phyloP scores from a whole-genome alignment of 2,797 vertebrate genomes.

The Coilia nasus region DNA sequence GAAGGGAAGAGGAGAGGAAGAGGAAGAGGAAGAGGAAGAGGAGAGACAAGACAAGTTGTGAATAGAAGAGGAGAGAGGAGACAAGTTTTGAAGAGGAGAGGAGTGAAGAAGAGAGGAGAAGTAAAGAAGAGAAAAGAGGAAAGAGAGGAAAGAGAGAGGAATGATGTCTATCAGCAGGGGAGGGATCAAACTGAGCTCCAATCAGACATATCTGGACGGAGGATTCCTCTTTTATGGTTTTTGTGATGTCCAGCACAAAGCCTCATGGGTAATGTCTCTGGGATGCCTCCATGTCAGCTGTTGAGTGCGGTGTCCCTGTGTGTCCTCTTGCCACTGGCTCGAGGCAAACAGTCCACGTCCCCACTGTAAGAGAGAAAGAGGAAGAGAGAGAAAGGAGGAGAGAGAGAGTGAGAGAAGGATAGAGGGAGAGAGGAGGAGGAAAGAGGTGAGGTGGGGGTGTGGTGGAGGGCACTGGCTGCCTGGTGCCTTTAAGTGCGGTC shows the following conservation, averaged over 20 bases:
- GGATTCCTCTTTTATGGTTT: neutral
- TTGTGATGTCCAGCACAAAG: neutral
- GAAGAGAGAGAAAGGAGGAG: neutral
- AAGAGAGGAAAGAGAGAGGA: neutral
- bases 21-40: neutral
- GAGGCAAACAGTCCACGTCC: neutral
- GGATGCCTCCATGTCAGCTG: neutral
- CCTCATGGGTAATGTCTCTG: slow-evolving; percentile 8
- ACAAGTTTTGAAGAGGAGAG: neutral
- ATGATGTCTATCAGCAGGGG: neutral
- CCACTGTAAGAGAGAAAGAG: neutral
- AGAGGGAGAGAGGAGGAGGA: no score
- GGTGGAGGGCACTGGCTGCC: neutral
- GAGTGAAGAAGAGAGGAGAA: neutral
- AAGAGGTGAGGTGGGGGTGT: no score
- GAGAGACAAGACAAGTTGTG: neutral
- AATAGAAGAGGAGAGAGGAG: neutral
- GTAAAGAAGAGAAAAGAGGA: neutral
- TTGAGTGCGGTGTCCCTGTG: neutral
- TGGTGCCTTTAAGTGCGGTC: neutral
- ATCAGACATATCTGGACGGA: neutral
- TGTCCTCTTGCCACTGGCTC: neutral
- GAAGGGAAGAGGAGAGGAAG: neutral
- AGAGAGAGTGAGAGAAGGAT: neutral
- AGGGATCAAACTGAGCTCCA: neutral